Conservation (phyloP, 92 coral and sea anemone species). For the Actinostola sp. region DNA sequence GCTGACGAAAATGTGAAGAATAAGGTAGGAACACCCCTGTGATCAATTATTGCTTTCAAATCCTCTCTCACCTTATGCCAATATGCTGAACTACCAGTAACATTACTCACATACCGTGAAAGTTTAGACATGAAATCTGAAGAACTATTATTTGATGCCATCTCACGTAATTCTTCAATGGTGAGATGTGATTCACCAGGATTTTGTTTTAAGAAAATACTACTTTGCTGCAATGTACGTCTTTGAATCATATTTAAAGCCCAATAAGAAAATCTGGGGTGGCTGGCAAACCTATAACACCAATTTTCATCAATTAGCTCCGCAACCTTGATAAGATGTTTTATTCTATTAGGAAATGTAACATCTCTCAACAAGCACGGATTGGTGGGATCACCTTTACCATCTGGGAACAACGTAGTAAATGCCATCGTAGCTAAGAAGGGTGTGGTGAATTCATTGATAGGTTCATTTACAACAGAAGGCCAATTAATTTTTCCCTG, state of each 20-base stretch:
- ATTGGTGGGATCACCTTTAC: conserved; percentile 56
- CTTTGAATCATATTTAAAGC: conserved; percentile 71
- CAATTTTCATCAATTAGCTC: conserved; percentile 53
- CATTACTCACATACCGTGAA: conserved; percentile 53
- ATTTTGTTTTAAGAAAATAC: conserved; percentile 65
- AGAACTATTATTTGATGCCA: conserved; percentile 40
- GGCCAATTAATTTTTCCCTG: conserved; percentile 60
- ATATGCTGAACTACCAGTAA: conserved; percentile 68
- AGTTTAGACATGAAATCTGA: conserved; percentile 48
- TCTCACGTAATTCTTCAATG: conserved; percentile 52
- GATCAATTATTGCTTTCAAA: conserved; percentile 63
- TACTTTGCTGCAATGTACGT: conserved; percentile 62
- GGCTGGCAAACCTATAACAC: conserved; percentile 61
- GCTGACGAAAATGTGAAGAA: conserved; percentile 77
- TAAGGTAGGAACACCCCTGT: conserved; percentile 67
- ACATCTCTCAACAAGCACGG: conserved; percentile 52
- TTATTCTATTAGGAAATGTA: conserved; percentile 52
- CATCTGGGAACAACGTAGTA: conserved; percentile 64
- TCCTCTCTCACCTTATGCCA: conserved; percentile 79
- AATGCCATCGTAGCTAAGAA: conserved; percentile 73
- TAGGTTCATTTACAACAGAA: conserved; percentile 63
- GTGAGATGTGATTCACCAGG: conserved; percentile 71
- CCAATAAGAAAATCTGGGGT: conserved; percentile 77
- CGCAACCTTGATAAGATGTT: conserved; percentile 67
- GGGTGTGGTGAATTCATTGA: conserved; percentile 67